A percentile compares a stretch with the other conserved stretches of the same genome.
These are phyloP conservation scores for Elgaria multicarinata DNA, from an alignment of 2,113 vertebrate genomes.

Conservation along the genomic window DNA sequence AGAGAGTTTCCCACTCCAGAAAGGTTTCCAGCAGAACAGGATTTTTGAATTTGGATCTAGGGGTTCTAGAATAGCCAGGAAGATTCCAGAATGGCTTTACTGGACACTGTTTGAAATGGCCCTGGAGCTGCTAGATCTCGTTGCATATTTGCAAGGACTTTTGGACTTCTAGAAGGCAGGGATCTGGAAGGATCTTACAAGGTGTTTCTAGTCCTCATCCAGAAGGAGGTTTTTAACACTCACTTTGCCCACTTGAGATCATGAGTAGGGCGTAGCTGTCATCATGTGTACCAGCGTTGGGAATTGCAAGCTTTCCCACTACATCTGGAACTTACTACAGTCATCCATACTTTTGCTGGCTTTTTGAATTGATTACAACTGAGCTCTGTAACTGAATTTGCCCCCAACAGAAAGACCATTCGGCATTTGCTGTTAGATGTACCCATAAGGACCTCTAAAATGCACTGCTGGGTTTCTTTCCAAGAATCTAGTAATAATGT, in stretches of 20 bases:
- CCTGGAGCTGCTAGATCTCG: not conserved
- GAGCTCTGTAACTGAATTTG: conserved; percentile 7
- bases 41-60: not conserved
- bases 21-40: not conserved
- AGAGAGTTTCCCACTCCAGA: not conserved
- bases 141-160: not conserved
- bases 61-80: not conserved
- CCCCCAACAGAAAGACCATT: not conserved
- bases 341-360: not conserved
- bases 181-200: not conserved
- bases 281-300: not conserved
- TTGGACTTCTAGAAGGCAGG: not conserved
- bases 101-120: not conserved
- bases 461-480: not conserved
- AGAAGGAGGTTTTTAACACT: not conserved
- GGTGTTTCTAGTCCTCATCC: not conserved
- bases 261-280: not conserved
- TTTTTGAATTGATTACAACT: not conserved
- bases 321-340: not conserved
- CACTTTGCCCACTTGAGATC: not conserved
- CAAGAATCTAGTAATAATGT: not conserved
- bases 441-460: not conserved
- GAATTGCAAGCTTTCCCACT: not conserved
- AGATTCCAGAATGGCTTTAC: not conserved
- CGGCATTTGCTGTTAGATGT: not conserved